Evolutionary conservation across 2,797 vertebrate species (phyloP).

Genomic region (Spheniscus humboldti): DNA sequence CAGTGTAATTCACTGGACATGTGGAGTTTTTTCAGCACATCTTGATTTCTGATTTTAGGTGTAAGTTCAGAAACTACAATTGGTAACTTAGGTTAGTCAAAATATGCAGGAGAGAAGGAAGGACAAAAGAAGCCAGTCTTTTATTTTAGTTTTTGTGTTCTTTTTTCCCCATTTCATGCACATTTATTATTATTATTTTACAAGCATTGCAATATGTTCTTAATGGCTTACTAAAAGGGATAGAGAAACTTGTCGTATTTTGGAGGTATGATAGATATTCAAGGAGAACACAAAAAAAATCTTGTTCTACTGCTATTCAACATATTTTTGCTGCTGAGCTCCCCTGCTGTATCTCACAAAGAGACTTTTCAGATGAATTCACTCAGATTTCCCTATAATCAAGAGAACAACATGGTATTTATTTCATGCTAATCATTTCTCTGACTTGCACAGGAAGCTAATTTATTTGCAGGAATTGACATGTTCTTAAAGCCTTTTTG

Average conservation of each 20-base stretch:
- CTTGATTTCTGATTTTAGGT: too few relatives aligned
- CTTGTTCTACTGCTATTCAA: background rate
- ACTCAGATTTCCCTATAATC: constrained; percentile 3
- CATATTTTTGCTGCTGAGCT: background rate
- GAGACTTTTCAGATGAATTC: constrained; percentile 27
- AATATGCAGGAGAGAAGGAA: too few relatives aligned
- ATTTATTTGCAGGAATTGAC: constrained; percentile 38
- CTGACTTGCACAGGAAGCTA: constrained; percentile 18
- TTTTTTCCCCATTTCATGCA: background rate
- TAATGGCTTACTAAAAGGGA: background rate
- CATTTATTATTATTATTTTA: background rate
- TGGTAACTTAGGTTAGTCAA: too few relatives aligned
- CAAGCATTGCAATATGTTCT: background rate
- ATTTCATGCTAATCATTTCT: constrained; percentile 47
- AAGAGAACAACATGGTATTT: background rate
- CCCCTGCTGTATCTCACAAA: background rate
- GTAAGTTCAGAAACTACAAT: too few relatives aligned
- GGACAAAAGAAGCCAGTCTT: too few relatives aligned
- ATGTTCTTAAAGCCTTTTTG: background rate
- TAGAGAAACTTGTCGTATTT: background rate
- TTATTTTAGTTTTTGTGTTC: too few relatives aligned
- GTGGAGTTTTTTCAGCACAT: too few relatives aligned
- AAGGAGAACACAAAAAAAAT: background rate
- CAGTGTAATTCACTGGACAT: too few relatives aligned
- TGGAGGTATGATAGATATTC: background rate